phyloP scores from a whole-genome alignment of 1,140 invertebrate genomes.

The Drosophila quadrilineata region DNA sequence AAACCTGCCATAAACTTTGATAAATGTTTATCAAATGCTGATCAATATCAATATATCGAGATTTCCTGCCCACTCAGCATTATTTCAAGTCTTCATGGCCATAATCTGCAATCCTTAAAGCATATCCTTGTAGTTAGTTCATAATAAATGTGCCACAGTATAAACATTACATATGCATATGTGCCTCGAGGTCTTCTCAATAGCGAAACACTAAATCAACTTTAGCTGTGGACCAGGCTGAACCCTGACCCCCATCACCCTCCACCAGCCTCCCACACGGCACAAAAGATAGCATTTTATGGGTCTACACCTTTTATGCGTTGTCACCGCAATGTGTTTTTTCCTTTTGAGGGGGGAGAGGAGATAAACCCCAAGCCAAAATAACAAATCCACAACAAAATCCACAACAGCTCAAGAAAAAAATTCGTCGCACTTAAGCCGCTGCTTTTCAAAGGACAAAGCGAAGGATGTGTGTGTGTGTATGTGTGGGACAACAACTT shows the following conservation, averaged over 20 bases:
- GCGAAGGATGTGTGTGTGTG: neutral
- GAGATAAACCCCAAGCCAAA: slow-evolving; percentile 74
- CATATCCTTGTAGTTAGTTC: no score
- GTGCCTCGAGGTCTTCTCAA: slow-evolving; percentile 63
- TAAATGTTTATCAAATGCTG: no score
- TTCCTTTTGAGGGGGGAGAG: slow-evolving; percentile 10
- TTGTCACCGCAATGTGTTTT: slow-evolving; percentile 57
- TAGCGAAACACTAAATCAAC: slow-evolving; percentile 65
- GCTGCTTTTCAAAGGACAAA: slow-evolving; percentile 27
- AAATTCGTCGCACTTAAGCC: slow-evolving; percentile 67
- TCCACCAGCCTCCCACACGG: slow-evolving; percentile 1
- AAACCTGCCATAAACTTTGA: no score
- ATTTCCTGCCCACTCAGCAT: no score
- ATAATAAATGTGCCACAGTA: no score
- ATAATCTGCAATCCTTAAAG: no score
- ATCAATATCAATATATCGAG: no score
- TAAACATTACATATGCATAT: no score
- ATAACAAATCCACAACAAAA: slow-evolving; percentile 67
- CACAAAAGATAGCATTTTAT: slow-evolving; percentile 26
- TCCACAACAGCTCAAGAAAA: slow-evolving; percentile 66
- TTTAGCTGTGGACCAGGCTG: slow-evolving; percentile 49
- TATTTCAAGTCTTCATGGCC: no score
- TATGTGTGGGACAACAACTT: neutral
- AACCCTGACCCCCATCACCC: slow-evolving; percentile 5
- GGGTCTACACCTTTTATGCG: slow-evolving; percentile 64